Evolutionary conservation across 1,140 invertebrate genomes (phyloP), one percentile per base, ranked within the genome.

Genomic region (Trachelipus rathkii): DNA sequence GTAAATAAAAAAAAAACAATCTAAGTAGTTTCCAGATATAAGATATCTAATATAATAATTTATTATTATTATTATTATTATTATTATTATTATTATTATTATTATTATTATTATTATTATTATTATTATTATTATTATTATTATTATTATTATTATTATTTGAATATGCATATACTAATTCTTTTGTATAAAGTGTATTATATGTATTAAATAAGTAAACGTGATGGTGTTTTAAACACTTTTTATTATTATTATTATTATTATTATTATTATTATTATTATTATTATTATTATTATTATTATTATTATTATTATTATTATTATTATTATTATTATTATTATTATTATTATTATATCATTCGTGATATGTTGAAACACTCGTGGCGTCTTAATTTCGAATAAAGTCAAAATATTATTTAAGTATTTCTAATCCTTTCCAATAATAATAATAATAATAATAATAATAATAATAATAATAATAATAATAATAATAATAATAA

Each of bases 11-110:
- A 33, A 3, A 33, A 33, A 33, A 33, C 33, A n/a, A n/a, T n/a
- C 33, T 33, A 33, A 3, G 33, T 33, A 33, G 6, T 33, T 33
- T 33, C 33, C 33, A 33, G 33, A 33, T 33, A 1, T 33, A 33
- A 33, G 33, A 33, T 33, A 33, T 33, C 1, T 3, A 33, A 33
- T 33, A 33, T 60, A 60, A 19, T 19, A 60, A 19, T 60, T 60
- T 60, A 60, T 60, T 60, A 60, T 60, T 60, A 60, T 13, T 60
- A 60, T 19, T 60, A 60, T 19, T 15, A 19, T 19, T 60, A 19
- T 60, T 60, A 60, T 60, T 60, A 60, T 60, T 60, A 60, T 60
- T 60, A 60, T 60, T 60, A 60, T 60, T 60, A 60, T 60, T 60
- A 60, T 60, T 60, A 60, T 60, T 50, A 50, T 50, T 50, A 50